These are phyloP conservation scores for Ispidina picta DNA, from an alignment of 2,797 vertebrate genomes.

Conservation along the genomic window DNA sequence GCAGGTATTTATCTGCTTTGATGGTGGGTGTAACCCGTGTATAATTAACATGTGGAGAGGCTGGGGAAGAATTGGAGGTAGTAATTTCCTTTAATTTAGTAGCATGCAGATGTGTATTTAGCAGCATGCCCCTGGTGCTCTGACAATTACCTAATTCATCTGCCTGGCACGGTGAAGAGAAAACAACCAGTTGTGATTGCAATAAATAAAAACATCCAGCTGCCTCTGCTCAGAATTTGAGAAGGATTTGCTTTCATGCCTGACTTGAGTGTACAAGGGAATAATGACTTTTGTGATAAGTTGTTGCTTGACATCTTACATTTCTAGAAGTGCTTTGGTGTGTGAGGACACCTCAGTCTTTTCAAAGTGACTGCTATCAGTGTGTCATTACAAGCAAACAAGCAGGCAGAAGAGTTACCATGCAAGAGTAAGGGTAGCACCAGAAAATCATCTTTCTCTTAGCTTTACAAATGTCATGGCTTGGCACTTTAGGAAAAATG, in stretches of 20 bases:
- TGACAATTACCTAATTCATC: constrained; percentile 35
- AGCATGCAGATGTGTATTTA: constrained; percentile 16
- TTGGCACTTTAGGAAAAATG: background rate
- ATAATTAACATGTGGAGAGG: background rate
- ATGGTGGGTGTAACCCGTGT: background rate
- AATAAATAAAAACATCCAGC: constrained; percentile 8
- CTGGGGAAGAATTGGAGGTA: background rate
- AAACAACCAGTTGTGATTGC: background rate
- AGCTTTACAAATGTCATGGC: background rate
- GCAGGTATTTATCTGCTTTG: background rate
- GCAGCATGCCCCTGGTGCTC: constrained; percentile 19
- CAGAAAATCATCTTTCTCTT: background rate
- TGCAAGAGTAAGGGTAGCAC: background rate
- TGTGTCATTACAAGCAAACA: background rate
- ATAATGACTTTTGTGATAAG: background rate
- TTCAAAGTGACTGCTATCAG: background rate
- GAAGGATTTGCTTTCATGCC: background rate
- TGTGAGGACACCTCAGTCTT: background rate
- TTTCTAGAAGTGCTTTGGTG: background rate
- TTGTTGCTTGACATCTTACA: background rate
- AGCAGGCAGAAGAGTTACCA: background rate
- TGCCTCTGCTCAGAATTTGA: background rate
- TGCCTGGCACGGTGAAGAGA: background rate
- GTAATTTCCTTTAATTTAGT: constrained; percentile 57
- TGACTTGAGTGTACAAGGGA: background rate